Conservation (phyloP, 2,797 vertebrate genomes). For the Mus caroli region DNA sequence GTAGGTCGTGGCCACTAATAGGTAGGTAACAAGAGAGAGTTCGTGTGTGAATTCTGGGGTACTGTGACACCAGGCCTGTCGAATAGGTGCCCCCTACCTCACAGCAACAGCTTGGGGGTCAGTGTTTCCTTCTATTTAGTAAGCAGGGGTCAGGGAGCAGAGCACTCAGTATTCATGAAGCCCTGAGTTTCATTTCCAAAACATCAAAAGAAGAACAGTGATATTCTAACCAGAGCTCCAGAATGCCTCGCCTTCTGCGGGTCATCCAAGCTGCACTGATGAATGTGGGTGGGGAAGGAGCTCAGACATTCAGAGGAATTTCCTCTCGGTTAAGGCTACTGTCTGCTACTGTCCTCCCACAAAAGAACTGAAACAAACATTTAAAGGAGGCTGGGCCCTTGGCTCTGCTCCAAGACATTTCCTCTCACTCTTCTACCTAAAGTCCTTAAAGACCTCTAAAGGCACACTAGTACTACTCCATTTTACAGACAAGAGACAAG, state of each 20-base stretch:
- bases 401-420: not conserved
- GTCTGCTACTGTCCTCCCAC: not conserved
- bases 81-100: accelerated
- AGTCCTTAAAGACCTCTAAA: not conserved
- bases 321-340: not conserved
- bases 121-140: not conserved
- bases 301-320: not conserved
- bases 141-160: not conserved
- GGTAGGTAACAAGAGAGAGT: not conserved
- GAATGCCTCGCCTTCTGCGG: not conserved
- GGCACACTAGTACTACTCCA: too few relatives aligned
- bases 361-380: not conserved
- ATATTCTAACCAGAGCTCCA: not conserved
- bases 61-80: not conserved
- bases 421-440: not conserved
- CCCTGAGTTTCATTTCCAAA: not conserved
- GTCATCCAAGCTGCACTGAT: not conserved
- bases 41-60: not conserved
- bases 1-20: not conserved
- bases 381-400: not conserved
- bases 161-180: not conserved
- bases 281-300: not conserved
- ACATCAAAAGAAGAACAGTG: not conserved
- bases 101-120: not conserved
- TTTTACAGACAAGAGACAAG: not conserved